Evolutionary conservation across 2,888 invertebrate genomes (phyloP), one percentile per base, ranked within the genome.

Genomic region (Caenorhabditis afra): DNA sequence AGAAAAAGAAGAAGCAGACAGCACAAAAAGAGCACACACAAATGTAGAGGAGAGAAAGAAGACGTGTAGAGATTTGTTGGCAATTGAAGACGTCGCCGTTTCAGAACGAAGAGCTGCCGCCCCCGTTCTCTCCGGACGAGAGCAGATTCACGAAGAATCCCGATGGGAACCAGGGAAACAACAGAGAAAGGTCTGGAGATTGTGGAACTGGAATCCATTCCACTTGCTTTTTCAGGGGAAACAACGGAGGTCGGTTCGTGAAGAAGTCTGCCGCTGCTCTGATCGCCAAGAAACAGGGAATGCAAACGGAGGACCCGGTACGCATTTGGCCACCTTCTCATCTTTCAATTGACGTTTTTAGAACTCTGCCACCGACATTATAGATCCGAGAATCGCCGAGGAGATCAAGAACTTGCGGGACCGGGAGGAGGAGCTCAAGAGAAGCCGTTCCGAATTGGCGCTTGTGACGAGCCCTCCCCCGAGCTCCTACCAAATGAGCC

Each of bases 351-450:
- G n/a, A n/a, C 14, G 18, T 8, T 57, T 74, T 29, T 58, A 83
- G 81, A 76, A 78, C 45, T 79, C 82, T 14, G 78, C 68, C 14
- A 79, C 78, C 11, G 84, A 81, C 55, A 82, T 81, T 29, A 80
- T 79, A 10, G 85, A 86, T 76, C 81, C 81, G 11, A 73, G 86
- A 11, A 86, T 86, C 41, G 85, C 86, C 3, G 85, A 81, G n/a
- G 93, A 93, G 85, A 90, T 92, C 45, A 90, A 91, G 44, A 91
- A 92, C 82, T 88, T 91, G 80, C 88, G 90, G 47, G 91, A 92
- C 75, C 87, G 92, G 3, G 92, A 93, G 83, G 92, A 91, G 57
- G 92, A 92, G 71, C 87, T 92, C 47, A 87, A 90, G n/a, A 85
- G 86, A 71, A 85, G 88, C 81, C 85, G 91, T 3, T 76, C 81